Base-by-base conservation (phyloP, 1,140 invertebrate species). In the Drosophila chauvacae region DNA sequence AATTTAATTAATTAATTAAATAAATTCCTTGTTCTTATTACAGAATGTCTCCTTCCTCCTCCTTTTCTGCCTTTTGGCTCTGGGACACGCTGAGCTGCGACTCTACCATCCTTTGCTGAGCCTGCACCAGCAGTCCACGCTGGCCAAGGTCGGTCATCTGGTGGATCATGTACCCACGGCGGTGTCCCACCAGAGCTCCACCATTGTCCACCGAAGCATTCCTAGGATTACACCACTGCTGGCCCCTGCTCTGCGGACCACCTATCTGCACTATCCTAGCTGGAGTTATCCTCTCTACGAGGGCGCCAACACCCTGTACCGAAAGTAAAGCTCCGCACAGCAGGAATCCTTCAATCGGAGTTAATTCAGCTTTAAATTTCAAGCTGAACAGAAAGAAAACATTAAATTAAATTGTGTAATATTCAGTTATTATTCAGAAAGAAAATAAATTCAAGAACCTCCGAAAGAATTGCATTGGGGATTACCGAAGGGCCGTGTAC, bases 141-240 rank as follows among this genome's bases (percentile, higher is more conserved):
- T 83, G n/a, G 44, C 84, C 23, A 65, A 72, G 20, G 70, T 86
- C 47, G 79, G 78, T 23, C 47, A 84, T 16, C 42, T 80, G 26
- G 48, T 82, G 35, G 68, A 82, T 69, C 61, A 80, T 78, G 70
- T 92, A 11, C 90, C 86, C 42, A 90, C 83, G 4, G 85, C 83
- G 4, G 69, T 91, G 50, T 92, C 88, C 41, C 93, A 92, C 66
- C 94, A 94, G 80, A 93, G 92, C 90, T 93, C 93, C 76, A 92
- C 94, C 28, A 87, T 93, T 45, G 91, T 94, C 18, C 91, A 92
- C 41, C 69, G 74, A 23, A 80, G 59, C 30, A 55, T 51, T 23
- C 62, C 81, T 10, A 73, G 65, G 26, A 48, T 75, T 28, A 59
- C 65, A 7, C 45, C 76, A 4, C 37, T 83, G 20, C 33, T 77